Base-by-base conservation (phyloP, 2,888 invertebrate genomes). In the Myathropa florea region DNA sequence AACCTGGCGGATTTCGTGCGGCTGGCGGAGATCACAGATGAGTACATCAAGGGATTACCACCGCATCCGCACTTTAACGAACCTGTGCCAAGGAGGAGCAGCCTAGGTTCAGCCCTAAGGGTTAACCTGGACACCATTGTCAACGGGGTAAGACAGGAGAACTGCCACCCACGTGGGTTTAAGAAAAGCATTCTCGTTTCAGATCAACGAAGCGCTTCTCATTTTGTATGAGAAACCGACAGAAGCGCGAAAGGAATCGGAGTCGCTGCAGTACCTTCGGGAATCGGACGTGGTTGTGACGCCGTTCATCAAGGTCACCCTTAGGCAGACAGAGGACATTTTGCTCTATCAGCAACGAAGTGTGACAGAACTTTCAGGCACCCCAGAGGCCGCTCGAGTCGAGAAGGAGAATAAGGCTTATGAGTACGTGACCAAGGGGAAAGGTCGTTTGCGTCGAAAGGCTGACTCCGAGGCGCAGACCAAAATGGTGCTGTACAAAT, bases 401-500 rank as follows among this genome's bases (percentile, higher is more conserved):
- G 94, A 95, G 88, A 93, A 93, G 87, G 94, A 95, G 78, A 97
- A 96, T 91, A 93, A 94, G 81, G 93, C 92, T 68, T 97, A 97
- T 89, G 94, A 95, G 24, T 95, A 94, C 89, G 93, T 96, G 24
- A 95, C 96, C 0, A 93, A 93, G 0, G 96, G 96, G 0, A 95
- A 94, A 89, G 96, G 96, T 0, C 94, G 95, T 61, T 95, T 95
- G 88, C 93, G 96, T 7, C 96, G 96, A 90, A 94, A 94, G 89
- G 93, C 95, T 0, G 92, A 94, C n/a, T 94, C 95, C 9, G 96
- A 96, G 91, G 95, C 95, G 0, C 97, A 97, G 92, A 97, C 96
- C 0, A 92, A 93, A 36, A 93, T 93, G 59, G 91, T 93, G 30
- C 92, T 96, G 6, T 93, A 93, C 12, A 97, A 96, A 91, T 94